Conservation (phyloP, 2,113 vertebrate species). For the Corydoras maculifer region DNA sequence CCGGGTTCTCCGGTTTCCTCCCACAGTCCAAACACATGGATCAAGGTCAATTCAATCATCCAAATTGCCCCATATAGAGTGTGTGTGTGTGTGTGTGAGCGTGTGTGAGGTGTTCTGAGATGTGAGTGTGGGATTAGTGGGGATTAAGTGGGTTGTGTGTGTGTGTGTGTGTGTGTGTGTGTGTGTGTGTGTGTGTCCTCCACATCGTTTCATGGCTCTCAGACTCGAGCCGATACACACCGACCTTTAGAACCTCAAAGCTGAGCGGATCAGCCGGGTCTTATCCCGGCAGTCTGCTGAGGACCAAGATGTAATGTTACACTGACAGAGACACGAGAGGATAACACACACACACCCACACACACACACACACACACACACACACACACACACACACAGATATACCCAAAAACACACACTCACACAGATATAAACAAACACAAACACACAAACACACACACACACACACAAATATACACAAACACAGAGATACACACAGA, state of each 20-base stretch:
- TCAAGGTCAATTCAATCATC: too few relatives aligned
- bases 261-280: constrained; percentile 59
- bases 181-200: constrained; percentile 9
- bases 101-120: too few relatives aligned
- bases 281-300: constrained; percentile 41
- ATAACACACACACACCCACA: too few relatives aligned
- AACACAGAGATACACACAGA: not conserved
- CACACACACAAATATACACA: too few relatives aligned
- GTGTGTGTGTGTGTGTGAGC: too few relatives aligned
- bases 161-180: constrained; percentile 10
- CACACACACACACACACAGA: too few relatives aligned
- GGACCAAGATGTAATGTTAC: constrained; percentile 53
- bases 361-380: too few relatives aligned
- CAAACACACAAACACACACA: not conserved
- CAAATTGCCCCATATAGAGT: too few relatives aligned
- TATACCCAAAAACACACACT: too few relatives aligned
- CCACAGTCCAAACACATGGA: too few relatives aligned
- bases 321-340: constrained; percentile 6
- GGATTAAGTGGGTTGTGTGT: constrained; percentile 40
- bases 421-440: not conserved
- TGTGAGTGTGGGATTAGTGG: constrained; percentile 47
- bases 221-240: constrained; percentile 27
- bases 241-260: constrained; percentile 47
- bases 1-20: too few relatives aligned
- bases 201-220: constrained; percentile 39